Conservation (phyloP, 2,113 vertebrate genomes). For the Rhipidura dahli region DNA sequence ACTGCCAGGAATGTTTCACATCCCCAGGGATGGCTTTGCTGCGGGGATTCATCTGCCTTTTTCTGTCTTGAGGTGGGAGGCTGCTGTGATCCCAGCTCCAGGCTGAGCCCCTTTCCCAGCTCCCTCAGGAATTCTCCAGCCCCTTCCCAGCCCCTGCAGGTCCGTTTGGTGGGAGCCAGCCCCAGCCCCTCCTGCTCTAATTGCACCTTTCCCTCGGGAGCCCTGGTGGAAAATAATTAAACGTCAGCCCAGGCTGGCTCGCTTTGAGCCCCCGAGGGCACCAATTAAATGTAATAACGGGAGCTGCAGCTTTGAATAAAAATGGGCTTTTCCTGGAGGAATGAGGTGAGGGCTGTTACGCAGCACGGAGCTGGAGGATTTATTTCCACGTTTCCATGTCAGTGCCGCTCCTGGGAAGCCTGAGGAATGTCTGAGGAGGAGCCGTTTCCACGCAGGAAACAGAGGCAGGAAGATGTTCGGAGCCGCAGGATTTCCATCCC, state of each 20-base stretch:
- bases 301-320: not conserved
- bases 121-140: not conserved
- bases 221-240: not conserved
- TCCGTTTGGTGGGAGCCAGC: not conserved
- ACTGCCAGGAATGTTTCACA: not conserved
- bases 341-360: not conserved
- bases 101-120: not conserved
- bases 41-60: not conserved
- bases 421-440: not conserved
- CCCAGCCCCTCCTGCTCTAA: not conserved
- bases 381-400: not conserved
- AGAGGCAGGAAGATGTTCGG: not conserved
- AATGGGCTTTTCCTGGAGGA: not conserved
- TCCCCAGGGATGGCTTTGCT: not conserved
- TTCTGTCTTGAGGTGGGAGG: not conserved
- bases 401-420: not conserved
- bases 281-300: not conserved
- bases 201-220: not conserved
- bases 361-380: not conserved
- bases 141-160: not conserved
- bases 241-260: not conserved
- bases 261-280: not conserved
- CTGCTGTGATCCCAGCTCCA: too few relatives aligned
- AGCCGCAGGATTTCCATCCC: not conserved
- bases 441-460: accelerated